Base-by-base conservation (phyloP, 2,888 invertebrate genomes). In the Germaria angustata region DNA sequence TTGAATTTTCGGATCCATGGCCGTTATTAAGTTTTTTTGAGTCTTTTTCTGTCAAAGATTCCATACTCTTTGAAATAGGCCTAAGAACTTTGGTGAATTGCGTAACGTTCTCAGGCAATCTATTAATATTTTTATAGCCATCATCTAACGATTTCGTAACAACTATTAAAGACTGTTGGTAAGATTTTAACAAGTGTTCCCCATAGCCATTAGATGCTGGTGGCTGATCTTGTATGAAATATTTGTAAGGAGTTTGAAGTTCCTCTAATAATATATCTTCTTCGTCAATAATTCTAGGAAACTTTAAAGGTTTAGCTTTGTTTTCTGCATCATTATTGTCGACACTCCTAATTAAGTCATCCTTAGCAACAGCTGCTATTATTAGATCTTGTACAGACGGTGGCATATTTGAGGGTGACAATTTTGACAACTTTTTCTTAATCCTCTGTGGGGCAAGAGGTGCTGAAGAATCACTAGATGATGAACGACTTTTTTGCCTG, bases 361-460 rank as follows among this genome's bases (percentile, higher is more conserved):
- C 75, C 44, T 68, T 80, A 4, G 46, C 59, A 36, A 57, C 68
- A 41, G 49, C 63, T 57, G 49, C 63, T 57, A 75, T 86, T 24
- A 91, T 41, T 17, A 90, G 78, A 59, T 91, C 91, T 80, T 91
- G 91, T 0, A 91, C 89, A 1, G 91, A 91, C 2, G 91, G 91
- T 0, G 90, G 86, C 88, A 91, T 90, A 72, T 86, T 83, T 1
- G 86, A 81, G 0, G 91, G 91, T 78, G 87, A 84, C 13, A 90
- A 72, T 69, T 87, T 89, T 7, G 88, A 85, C 20, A 90, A 79
- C 65, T 88, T 89, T 28, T 87, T 86, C 49, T 88, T 89, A 0
- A 90, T 77, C 5, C 88, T 87, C 24, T 87, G 88, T 0, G 89
- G 88, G 0, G 87, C 85, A 39, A 87, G 86, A 3, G 87, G 87